These are phyloP conservation scores for Polypedilum pembai DNA, from an alignment of 1,140 invertebrate genomes.

Conservation along the genomic window DNA sequence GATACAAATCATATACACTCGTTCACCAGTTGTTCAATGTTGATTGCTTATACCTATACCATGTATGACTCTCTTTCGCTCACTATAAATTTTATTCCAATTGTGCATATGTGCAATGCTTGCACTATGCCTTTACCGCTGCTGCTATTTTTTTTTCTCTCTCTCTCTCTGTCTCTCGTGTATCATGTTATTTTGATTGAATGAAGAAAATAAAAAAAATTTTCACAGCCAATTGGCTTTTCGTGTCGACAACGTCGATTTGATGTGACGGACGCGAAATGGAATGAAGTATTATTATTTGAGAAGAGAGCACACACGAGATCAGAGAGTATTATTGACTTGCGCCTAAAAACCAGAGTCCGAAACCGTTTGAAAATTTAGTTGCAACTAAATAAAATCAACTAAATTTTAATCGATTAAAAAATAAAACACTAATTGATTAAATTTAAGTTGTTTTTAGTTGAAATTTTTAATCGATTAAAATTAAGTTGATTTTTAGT, in stretches of 20 bases:
- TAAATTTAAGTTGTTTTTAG: too few species aligned
- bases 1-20: slow-evolving; percentile 18
- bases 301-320: neutral
- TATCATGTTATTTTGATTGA: neutral
- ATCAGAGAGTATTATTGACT: neutral
- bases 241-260: neutral
- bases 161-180: neutral
- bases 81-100: neutral
- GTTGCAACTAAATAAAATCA: too few species aligned
- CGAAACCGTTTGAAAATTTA: too few species aligned
- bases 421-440: too few species aligned
- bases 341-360: too few species aligned
- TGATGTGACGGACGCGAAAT: neutral
- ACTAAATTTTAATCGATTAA: too few species aligned
- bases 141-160: neutral
- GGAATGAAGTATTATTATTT: neutral
- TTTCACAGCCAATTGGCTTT: neutral
- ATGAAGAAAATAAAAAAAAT: neutral
- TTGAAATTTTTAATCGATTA: too few species aligned
- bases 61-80: neutral
- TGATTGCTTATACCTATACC: neutral
- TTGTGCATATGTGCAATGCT: neutral
- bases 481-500: too few species aligned
- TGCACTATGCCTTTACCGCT: neutral
- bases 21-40: slow-evolving; percentile 16